Percentiles rank a stretch among this genome's conserved stretches.
phyloP scores from a whole-genome alignment of 2,113 vertebrate genomes.

The Periophthalmodon schlosseri region DNA sequence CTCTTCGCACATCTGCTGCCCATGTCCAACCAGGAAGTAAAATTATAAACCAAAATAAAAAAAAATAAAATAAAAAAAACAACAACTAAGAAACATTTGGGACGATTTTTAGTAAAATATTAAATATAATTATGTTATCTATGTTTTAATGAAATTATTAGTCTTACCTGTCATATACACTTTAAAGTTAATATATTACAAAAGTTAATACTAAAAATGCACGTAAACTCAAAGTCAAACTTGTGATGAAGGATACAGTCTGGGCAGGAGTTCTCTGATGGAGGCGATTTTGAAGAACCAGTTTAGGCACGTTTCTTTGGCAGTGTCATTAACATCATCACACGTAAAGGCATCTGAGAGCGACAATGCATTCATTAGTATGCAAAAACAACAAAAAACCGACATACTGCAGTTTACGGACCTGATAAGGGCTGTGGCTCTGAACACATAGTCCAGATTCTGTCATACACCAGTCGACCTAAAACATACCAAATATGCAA shows the following conservation, averaged over 20 bases:
- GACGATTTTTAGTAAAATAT: too few species aligned
- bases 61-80: too few species aligned
- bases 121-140: too few species aligned
- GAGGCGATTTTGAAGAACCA: constrained; percentile 99
- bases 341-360: constrained; percentile 86
- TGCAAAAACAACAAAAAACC: not conserved
- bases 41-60: too few species aligned
- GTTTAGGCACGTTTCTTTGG: constrained; percentile 97
- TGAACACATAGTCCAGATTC: constrained; percentile 92
- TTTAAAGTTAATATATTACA: too few species aligned
- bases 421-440: constrained; percentile 82
- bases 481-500: not conserved
- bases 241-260: constrained; percentile 88
- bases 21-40: too few species aligned
- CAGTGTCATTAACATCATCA: constrained; percentile 90
- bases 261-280: constrained; percentile 94
- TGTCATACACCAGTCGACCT: constrained; percentile 94
- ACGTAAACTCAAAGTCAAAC: not conserved
- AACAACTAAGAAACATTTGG: too few species aligned
- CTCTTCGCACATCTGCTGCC: too few species aligned
- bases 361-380: not conserved
- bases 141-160: too few species aligned
- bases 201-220: not conserved
- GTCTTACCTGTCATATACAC: too few species aligned
- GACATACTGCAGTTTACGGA: constrained; percentile 32